Percentiles rank a stretch among this genome's conserved stretches.
Evolutionary conservation across 2,797 vertebrate species (phyloP).

Genomic region (Salmo trutta): DNA sequence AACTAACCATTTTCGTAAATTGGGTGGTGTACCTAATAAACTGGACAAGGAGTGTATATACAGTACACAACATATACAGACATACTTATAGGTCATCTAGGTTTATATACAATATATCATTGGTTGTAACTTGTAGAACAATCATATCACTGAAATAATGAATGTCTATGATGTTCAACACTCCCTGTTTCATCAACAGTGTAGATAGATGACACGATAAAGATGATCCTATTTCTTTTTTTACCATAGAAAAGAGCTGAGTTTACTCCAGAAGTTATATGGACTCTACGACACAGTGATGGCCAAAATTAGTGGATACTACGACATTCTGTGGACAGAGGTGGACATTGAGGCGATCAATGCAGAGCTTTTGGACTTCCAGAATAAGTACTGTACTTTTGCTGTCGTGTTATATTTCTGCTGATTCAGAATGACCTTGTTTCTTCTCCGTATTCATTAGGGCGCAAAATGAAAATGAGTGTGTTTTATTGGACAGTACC

Average conservation of each 20-base stretch:
- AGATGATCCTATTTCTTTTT: constrained; percentile 11
- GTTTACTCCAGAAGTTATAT: constrained; percentile 84
- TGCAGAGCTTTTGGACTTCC: constrained; percentile 79
- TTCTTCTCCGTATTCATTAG: neutral
- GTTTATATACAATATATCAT: neutral
- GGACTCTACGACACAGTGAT: constrained; percentile 82
- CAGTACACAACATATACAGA: too few relatives aligned
- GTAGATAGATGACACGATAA: neutral
- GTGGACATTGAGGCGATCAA: constrained; percentile 84
- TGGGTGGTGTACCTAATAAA: too few relatives aligned
- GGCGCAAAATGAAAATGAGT: neutral
- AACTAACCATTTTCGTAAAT: too few relatives aligned
- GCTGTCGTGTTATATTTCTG: neutral
- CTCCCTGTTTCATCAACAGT: neutral
- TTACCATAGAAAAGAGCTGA: constrained; percentile 78
- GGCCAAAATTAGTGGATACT: constrained; percentile 77
- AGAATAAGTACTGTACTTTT: constrained; percentile 70
- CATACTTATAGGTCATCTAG: too few relatives aligned
- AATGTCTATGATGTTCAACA: neutral
- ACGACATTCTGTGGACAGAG: constrained; percentile 78
- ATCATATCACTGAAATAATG: neutral
- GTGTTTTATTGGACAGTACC: neutral
- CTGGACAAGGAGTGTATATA: too few relatives aligned
- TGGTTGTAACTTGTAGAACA: neutral
- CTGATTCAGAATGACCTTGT: neutral